A percentile compares a stretch with the other conserved stretches of the same genome.
Evolutionary conservation across 2,888 invertebrate genomes (phyloP).

Genomic region (Diarsia mendica): DNA sequence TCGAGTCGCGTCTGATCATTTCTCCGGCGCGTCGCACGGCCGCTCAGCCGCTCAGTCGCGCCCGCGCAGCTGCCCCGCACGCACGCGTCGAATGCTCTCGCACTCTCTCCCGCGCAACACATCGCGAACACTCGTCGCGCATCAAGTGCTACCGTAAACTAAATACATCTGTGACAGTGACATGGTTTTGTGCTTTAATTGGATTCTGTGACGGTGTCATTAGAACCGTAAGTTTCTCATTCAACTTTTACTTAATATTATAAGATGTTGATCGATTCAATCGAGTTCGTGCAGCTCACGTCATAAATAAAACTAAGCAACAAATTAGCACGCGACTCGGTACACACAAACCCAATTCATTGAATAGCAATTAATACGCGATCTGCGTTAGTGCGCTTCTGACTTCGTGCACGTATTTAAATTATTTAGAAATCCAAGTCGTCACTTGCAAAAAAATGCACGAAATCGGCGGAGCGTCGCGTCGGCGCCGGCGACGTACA

Average conservation of each 20-base stretch:
- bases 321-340: constrained; percentile 75
- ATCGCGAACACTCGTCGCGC: constrained; percentile 72
- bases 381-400: constrained; percentile 76
- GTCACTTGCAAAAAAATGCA: constrained; percentile 88
- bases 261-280: constrained; percentile 58
- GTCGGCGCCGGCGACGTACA: constrained; percentile 71
- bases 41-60: constrained; percentile 61
- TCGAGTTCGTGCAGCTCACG: constrained; percentile 63
- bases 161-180: constrained; percentile 86
- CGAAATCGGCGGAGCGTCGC: constrained; percentile 86
- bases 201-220: constrained; percentile 84
- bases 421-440: constrained; percentile 89
- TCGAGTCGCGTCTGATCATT: constrained; percentile 74
- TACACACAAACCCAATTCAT: constrained; percentile 82
- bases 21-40: constrained; percentile 70
- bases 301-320: constrained; percentile 65
- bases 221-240: constrained; percentile 81
- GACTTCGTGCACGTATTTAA: constrained; percentile 88
- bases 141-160: constrained; percentile 73
- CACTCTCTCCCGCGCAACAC: constrained; percentile 62
- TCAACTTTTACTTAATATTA: constrained; percentile 61
- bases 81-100: constrained; percentile 64
- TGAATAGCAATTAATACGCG: constrained; percentile 81
- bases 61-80: constrained; percentile 66
- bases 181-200: constrained; percentile 87